Percentiles rank a stretch among this genome's conserved stretches.
These are phyloP conservation scores for Diadema setosum DNA, from an alignment of 35 echinoderm and acorn worm genomes.

Conservation along the genomic window DNA sequence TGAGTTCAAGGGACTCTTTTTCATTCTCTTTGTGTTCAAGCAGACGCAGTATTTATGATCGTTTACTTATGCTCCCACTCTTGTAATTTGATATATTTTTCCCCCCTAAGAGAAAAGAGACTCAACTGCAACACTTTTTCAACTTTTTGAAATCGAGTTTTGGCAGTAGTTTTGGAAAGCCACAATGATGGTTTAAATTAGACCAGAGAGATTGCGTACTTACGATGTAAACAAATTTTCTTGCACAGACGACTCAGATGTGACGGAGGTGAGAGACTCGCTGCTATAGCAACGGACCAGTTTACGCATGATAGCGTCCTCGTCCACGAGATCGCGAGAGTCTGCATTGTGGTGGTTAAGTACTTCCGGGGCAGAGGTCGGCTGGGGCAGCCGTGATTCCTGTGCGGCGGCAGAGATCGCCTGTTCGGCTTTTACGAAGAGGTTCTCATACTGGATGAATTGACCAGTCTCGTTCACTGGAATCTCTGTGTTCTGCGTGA, in stretches of 20 bases:
- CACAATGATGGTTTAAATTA: too few relatives aligned
- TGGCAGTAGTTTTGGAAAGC: too few relatives aligned
- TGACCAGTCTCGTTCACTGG: slow-evolving; percentile 52
- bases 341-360: slow-evolving; percentile 35
- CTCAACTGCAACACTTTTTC: too few relatives aligned
- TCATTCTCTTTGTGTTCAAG: too few relatives aligned
- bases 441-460: slow-evolving; percentile 89
- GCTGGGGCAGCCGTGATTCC: slow-evolving; percentile 49
- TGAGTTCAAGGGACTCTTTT: too few relatives aligned
- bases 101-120: too few relatives aligned
- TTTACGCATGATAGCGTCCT: slow-evolving; percentile 59
- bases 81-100: too few relatives aligned
- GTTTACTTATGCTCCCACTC: too few relatives aligned
- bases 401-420: slow-evolving; percentile 76
- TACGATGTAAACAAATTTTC: slow-evolving; percentile 66
- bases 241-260: slow-evolving; percentile 82
- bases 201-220: too few relatives aligned
- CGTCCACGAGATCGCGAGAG: slow-evolving; percentile 32
- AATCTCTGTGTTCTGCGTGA: slow-evolving; percentile 23
- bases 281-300: slow-evolving; percentile 87
- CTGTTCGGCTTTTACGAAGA: slow-evolving; percentile 83
- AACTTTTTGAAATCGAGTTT: too few relatives aligned
- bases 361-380: background rate
- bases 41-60: too few relatives aligned
- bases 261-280: slow-evolving; percentile 74